Evolutionary conservation across 2,113 vertebrate genomes (phyloP).

Genomic region (Cyprinodon tularosa): DNA sequence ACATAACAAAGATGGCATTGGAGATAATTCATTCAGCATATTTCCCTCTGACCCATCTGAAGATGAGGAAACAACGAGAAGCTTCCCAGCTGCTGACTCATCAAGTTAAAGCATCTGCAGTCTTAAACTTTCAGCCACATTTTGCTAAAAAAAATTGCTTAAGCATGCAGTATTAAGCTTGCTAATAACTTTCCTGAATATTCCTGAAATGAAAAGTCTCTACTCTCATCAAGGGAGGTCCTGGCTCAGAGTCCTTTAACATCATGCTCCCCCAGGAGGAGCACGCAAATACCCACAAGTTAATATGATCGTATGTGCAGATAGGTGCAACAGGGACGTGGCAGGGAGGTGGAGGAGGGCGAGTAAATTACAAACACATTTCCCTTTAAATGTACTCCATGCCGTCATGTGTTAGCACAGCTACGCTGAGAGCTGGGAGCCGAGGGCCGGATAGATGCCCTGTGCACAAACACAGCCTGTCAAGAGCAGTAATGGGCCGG

Average conservation of each 20-base stretch:
- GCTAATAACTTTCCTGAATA: constrained; percentile 13
- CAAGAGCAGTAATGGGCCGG: constrained; percentile 46
- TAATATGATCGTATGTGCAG: constrained; percentile 51
- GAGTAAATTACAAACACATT: constrained; percentile 70
- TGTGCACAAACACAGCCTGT: constrained; percentile 47
- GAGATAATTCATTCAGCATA: constrained; percentile 42
- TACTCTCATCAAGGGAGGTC: constrained; percentile 33
- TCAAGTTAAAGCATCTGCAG: constrained; percentile 38
- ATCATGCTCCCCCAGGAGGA: constrained; percentile 23
- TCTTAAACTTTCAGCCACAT: constrained; percentile 21
- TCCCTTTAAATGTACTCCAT: constrained; percentile 64
- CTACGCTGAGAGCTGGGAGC: constrained; percentile 43
- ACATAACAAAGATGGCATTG: constrained; percentile 26
- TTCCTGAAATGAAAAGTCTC: constrained; percentile 32
- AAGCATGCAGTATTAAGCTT: constrained; percentile 5
- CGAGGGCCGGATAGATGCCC: constrained; percentile 58
- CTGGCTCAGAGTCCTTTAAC: constrained; percentile 21
- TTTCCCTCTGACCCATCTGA: constrained; percentile 30
- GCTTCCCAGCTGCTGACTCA: constrained; percentile 24
- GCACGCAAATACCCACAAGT: constrained; percentile 44
- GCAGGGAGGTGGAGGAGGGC: constrained; percentile 4
- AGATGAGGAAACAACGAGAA: constrained; percentile 27
- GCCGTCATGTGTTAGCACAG: constrained; percentile 61
- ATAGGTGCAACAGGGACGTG: constrained; percentile 42
- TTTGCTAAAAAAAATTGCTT: constrained; percentile 11